Base-by-base conservation (phyloP, 2,797 vertebrate genomes). In the Hybognathus amarus region DNA sequence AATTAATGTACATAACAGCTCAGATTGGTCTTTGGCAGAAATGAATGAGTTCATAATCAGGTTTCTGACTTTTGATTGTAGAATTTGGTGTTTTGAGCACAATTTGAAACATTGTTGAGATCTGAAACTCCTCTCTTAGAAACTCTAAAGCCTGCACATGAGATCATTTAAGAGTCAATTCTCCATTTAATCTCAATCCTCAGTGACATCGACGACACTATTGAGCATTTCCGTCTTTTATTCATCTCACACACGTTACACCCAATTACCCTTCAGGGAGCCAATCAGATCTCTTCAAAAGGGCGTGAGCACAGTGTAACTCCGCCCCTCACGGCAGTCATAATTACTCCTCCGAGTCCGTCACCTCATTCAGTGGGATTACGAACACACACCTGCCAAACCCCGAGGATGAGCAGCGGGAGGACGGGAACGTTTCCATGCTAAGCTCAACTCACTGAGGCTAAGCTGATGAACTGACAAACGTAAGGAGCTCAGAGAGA, bases 271-370 rank as follows among this genome's bases (percentile, higher is more conserved):
- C 45, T 69, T 69, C 38, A 0, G 38, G 11, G 8, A 70, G 59
- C 78, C 82, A 86, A 82, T 84, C 76, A 84, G 73, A 78, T n/a
- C 11, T 42, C 63, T 59, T 17, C 30, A 13, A 54, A 42, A 40
- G 61, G 24, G 27, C 17, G 52, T 61, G 56, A 79, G 69, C 50
- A n/a, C 24, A 40, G 15, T 54, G 33, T 47, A 45, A 45, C 61
- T 40, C 67, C 67, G 33, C 61, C 68, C 68, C 52, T 70, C n/a
- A 33, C 40, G n/a, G 38, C 52, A n/a, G 33, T 52, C 56, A 42
- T 79, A 56, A 78, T 40, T 61, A 76, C 52, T 64, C 64, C 71
- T 74, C 69, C 0, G 27, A 56, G 68, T 13, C 4, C 20, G 40
- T 59, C 70, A 17, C 52, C 61, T 47, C 63, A 76, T 68, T 56